Evolutionary conservation across 2,888 invertebrate genomes (phyloP).

Genomic region (Ennomos quercinarius): DNA sequence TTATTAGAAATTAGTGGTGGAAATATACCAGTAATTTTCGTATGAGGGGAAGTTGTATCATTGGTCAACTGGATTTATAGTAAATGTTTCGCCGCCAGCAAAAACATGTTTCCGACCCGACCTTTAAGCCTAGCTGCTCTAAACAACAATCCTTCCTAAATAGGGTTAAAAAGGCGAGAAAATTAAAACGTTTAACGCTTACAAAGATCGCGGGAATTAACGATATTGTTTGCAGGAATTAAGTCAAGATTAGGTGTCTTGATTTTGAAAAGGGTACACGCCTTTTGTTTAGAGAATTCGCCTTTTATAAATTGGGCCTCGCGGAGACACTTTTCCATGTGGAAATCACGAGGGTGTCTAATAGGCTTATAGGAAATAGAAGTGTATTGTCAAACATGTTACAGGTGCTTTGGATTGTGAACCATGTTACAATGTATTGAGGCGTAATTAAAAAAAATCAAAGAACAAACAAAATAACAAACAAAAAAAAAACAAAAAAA

Average conservation of each 20-base stretch:
- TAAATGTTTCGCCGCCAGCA: background rate
- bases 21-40: too few species aligned
- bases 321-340: constrained; percentile 15
- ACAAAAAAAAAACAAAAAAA: too few species aligned
- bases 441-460: too few species aligned
- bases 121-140: background rate
- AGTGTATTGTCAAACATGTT: too few species aligned
- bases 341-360: constrained; percentile 10
- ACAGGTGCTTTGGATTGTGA: too few species aligned
- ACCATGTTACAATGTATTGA: too few species aligned
- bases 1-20: too few species aligned
- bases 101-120: background rate
- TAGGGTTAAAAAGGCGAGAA: constrained; percentile 17
- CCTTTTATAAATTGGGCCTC: constrained; percentile 25
- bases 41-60: too few species aligned
- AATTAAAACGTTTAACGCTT: constrained; percentile 36
- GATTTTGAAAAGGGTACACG: constrained; percentile 28
- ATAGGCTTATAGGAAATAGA: background rate
- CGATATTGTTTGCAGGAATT: constrained; percentile 44
- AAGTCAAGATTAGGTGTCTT: constrained; percentile 43
- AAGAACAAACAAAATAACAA: too few species aligned
- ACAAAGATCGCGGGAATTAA: constrained; percentile 31
- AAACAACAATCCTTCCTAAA: constrained; percentile 8
- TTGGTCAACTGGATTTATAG: too few species aligned
- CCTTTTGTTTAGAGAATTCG: constrained; percentile 18